A percentile compares a stretch with the other conserved stretches of the same genome.
Evolutionary conservation across 2,113 vertebrate species (phyloP).

Genomic region (Nerophis ophidion): DNA sequence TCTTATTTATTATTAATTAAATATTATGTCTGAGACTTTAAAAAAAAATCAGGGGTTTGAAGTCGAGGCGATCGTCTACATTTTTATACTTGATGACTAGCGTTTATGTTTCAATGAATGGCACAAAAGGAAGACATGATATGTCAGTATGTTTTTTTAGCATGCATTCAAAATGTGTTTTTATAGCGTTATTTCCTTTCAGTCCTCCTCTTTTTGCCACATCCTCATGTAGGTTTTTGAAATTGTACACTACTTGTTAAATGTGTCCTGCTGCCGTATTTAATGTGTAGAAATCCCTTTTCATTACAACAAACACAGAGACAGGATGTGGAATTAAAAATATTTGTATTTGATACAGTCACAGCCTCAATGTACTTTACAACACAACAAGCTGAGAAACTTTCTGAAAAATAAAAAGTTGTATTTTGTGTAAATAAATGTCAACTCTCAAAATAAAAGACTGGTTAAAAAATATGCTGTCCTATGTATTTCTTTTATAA

Average conservation of each 20-base stretch:
- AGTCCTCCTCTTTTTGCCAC: slow-evolving; percentile 20
- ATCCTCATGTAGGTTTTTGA: slow-evolving; percentile 10
- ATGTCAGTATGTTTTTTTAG: slow-evolving; percentile 1
- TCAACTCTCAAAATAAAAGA: slow-evolving; percentile 51
- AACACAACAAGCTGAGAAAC: slow-evolving; percentile 14
- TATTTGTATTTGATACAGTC: slow-evolving; percentile 26
- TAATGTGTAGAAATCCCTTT: slow-evolving; percentile 19
- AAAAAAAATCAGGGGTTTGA: not conserved
- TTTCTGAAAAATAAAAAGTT: slow-evolving; percentile 1
- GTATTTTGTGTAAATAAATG: slow-evolving; percentile 46
- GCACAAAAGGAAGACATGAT: slow-evolving; percentile 4
- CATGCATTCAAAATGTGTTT: not conserved
- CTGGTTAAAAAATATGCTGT: slow-evolving; percentile 27
- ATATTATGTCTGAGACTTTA: not conserved
- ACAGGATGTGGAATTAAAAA: slow-evolving; percentile 13
- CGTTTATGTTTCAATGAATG: slow-evolving; percentile 20
- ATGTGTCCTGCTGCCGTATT: slow-evolving; percentile 22
- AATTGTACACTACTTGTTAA: slow-evolving; percentile 11
- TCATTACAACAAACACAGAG: slow-evolving; percentile 9
- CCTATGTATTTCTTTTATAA: no score
- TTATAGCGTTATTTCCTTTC: slow-evolving; percentile 3
- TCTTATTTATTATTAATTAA: slow-evolving; percentile 51
- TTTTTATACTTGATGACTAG: slow-evolving; percentile 27
- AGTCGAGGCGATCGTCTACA: not conserved
- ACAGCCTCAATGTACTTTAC: slow-evolving; percentile 14